These are phyloP conservation scores for Protosalanx chinensis DNA, from an alignment of 2,797 vertebrate species.

Conservation along the genomic window DNA sequence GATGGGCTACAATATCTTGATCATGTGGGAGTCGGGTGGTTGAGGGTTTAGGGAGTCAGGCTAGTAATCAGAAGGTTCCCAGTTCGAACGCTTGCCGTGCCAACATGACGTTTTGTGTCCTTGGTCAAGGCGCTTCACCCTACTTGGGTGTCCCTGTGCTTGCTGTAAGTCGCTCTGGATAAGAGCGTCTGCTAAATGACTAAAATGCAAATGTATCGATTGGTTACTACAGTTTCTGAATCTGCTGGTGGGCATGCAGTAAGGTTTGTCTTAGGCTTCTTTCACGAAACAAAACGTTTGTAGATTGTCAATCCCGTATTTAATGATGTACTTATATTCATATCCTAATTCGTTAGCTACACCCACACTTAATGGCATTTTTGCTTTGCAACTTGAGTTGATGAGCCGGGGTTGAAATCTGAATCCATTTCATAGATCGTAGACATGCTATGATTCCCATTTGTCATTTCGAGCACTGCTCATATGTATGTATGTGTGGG, in stretches of 20 bases:
- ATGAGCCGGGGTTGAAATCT: slow-evolving; percentile 15
- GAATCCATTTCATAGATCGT: slow-evolving; percentile 13
- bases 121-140: too few species aligned
- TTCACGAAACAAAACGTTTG: slow-evolving; percentile 17
- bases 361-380: slow-evolving; percentile 8
- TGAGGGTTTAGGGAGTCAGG: too few species aligned
- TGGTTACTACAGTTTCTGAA: neutral
- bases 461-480: slow-evolving; percentile 33
- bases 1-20: neutral
- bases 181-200: too few species aligned
- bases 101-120: too few species aligned
- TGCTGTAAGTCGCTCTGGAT: too few species aligned
- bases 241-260: neutral
- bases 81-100: too few species aligned
- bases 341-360: too few species aligned
- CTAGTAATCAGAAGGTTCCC: too few species aligned
- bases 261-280: neutral
- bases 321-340: neutral
- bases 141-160: too few species aligned
- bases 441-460: slow-evolving; percentile 23
- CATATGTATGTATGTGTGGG: neutral
- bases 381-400: slow-evolving; percentile 4
- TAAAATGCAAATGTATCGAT: neutral
- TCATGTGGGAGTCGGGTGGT: neutral
- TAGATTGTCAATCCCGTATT: slow-evolving; percentile 36